Conservation (phyloP, 2,888 invertebrate species). For the Sepioteuthis lessoniana region DNA sequence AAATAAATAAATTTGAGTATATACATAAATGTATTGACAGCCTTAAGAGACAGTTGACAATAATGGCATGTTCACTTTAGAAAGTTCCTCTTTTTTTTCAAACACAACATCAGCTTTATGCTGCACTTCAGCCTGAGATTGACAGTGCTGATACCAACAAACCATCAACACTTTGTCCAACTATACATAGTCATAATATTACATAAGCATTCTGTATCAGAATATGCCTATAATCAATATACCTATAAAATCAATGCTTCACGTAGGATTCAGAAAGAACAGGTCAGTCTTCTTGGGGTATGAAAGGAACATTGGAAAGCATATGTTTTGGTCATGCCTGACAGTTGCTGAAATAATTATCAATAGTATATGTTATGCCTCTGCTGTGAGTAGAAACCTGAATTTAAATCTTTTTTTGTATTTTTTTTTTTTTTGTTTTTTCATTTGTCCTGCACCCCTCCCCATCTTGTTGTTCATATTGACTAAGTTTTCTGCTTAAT, state of each 20-base stretch:
- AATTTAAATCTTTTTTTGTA: not conserved
- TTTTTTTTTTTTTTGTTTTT: no score
- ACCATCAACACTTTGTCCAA: not conserved
- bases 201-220: slow-evolving; percentile 12
- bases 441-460: not conserved
- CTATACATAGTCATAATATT: not conserved
- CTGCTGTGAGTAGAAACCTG: not conserved
- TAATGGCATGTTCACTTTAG: not conserved
- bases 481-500: not conserved
- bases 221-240: not conserved
- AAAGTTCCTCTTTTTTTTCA: not conserved
- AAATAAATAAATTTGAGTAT: no score
- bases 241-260: not conserved
- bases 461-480: not conserved
- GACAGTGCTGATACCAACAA: not conserved
- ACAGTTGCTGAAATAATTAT: not conserved
- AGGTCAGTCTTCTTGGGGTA: not conserved
- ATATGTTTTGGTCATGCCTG: not conserved
- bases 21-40: no score
- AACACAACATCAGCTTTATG: not conserved
- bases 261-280: not conserved
- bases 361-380: not conserved
- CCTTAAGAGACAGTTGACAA: not conserved
- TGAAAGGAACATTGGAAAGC: not conserved
- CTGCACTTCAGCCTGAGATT: not conserved